Evolutionary conservation across 2,888 invertebrate species (phyloP), one percentile per base, ranked within the genome.

Genomic region (Tortricodes alternella): DNA sequence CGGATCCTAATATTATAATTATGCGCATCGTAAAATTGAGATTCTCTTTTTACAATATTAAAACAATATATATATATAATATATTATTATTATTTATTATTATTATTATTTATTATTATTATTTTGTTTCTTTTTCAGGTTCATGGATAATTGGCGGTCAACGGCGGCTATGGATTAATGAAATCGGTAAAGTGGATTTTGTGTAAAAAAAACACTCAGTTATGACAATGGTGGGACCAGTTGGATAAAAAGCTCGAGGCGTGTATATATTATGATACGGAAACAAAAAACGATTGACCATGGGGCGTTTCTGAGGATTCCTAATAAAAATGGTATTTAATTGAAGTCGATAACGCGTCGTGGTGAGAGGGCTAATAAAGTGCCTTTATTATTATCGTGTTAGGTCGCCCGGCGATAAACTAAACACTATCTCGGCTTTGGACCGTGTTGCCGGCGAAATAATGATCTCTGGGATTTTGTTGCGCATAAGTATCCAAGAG

Each of bases 261-360:
- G 68, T 73, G 67, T 74, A 74, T n/a, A n/a, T n/a, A 70, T 76
- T 73, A 77, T 73, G 74, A 72, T 73, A 71, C 27, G 32, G 48
- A 50, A 76, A 76, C 76, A 75, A 70, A 73, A 73, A 75, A 70
- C 66, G 73, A 74, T 66, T 78, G 80, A 76, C 83, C 76, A 73
- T 76, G 74, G 80, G 85, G 84, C 82, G 80, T 82, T 85, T 74
- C 76, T 70, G 74, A 74, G 71, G 80, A 77, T 84, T 85, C 80
- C 76, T 75, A 89, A 89, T 89, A 90, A 90, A 90, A 88, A 88
- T 85, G 80, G 83, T 85, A 89, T 89, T 89, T 90, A 90, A 90
- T 89, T 89, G 89, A 79, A 80, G 73, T 70, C 87, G 89, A 89
- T 89, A 89, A 84, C 81, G 80, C 72, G 75, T 78, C 84, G 73